These are phyloP conservation scores for Falco novaeseelandiae DNA, from an alignment of 2,797 vertebrate species.

Conservation along the genomic window DNA sequence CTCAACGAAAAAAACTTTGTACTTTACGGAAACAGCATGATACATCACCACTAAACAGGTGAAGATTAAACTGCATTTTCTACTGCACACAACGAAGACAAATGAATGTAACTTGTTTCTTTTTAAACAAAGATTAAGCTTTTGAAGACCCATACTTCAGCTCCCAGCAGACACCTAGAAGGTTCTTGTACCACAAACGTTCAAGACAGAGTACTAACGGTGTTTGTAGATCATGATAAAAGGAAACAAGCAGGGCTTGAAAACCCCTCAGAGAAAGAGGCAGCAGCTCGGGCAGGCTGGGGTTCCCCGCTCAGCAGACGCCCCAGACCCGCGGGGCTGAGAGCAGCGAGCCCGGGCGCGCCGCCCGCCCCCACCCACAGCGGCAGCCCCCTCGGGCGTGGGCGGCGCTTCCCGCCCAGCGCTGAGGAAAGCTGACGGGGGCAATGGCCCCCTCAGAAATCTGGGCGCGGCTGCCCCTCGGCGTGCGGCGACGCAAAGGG, in stretches of 20 bases:
- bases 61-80: neutral
- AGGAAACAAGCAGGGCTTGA: fast-evolving
- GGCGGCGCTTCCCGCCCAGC: neutral
- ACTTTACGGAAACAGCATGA: neutral
- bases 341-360: no score
- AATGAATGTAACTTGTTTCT: fast-evolving
- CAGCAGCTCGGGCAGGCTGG: neutral
- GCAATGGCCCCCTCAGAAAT: neutral
- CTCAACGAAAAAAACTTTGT: neutral
- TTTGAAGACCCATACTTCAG: neutral
- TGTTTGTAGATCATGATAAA: fast-evolving
- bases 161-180: neutral
- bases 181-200: fast-evolving
- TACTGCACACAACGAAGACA: neutral
- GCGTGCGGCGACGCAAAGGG: neutral
- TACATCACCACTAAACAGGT: neutral
- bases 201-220: neutral
- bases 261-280: fast-evolving
- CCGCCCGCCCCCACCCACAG: no score
- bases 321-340: fast-evolving
- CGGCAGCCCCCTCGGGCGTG: neutral
- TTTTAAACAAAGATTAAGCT: neutral
- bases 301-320: no score
- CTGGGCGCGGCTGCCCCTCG: fast-evolving
- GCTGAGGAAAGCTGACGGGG: neutral